phyloP scores from a whole-genome alignment of 2,888 invertebrate genomes.

The Dichetophora obliterata region DNA sequence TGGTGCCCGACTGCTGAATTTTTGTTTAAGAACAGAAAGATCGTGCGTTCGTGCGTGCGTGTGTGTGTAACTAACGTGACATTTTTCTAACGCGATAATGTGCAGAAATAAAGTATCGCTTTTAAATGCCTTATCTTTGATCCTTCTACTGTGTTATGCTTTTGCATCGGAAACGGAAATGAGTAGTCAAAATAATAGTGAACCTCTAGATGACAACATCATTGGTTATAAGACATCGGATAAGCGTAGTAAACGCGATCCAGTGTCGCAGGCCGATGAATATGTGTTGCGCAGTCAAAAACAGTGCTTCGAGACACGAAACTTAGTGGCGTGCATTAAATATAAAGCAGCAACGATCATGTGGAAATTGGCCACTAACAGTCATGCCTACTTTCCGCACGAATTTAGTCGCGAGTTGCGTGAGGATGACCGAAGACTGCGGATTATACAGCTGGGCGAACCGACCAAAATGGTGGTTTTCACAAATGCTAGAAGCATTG shows the following conservation, averaged over 20 bases:
- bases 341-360: constrained; percentile 64
- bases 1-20: not conserved
- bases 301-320: constrained; percentile 62
- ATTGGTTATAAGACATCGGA: not conserved
- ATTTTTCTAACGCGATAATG: not conserved
- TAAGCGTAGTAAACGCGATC: constrained; percentile 2
- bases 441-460: constrained; percentile 63
- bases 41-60: not conserved
- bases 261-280: constrained; percentile 58
- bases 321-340: constrained; percentile 65
- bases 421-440: constrained; percentile 54
- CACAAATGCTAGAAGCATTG: constrained; percentile 60
- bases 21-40: not conserved
- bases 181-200: constrained; percentile 23
- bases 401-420: constrained; percentile 60
- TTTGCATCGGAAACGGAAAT: not conserved
- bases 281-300: constrained; percentile 63
- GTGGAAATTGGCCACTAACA: constrained; percentile 66
- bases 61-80: not conserved
- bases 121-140: not conserved
- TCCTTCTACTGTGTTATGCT: too few relatives aligned
- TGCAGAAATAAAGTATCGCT: not conserved
- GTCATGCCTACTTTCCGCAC: constrained; percentile 63
- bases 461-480: constrained; percentile 62
- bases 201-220: constrained; percentile 6